A percentile compares a stretch with the other conserved stretches of the same genome.
Evolutionary conservation across 1,140 invertebrate species (phyloP).

Genomic region (Neuroterus valhalla): DNA sequence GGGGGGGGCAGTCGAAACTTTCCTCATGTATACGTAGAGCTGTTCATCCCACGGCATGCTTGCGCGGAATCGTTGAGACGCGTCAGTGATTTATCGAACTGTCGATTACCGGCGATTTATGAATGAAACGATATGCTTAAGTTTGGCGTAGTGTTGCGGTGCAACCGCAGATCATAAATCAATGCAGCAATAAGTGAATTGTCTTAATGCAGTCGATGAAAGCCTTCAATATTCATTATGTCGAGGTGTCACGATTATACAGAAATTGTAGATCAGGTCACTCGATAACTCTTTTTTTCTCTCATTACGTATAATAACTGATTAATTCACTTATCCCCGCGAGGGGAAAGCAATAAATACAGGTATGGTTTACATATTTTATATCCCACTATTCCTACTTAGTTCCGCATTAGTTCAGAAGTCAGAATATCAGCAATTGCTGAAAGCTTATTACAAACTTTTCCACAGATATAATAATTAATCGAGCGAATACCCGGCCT

Average conservation of each 20-base stretch:
- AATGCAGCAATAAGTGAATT: slow-evolving; percentile 34
- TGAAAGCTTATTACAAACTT: too few species aligned
- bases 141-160: not conserved
- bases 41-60: slow-evolving; percentile 25
- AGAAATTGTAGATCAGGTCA: not conserved
- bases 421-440: too few species aligned
- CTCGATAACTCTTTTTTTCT: not conserved
- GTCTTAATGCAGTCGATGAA: slow-evolving; percentile 31
- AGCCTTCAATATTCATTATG: slow-evolving; percentile 30
- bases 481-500: not conserved
- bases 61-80: slow-evolving; percentile 19
- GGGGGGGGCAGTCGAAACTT: not conserved
- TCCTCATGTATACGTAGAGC: slow-evolving; percentile 7
- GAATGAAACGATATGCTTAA: slow-evolving; percentile 30
- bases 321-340: too few species aligned
- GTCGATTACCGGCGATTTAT: slow-evolving; percentile 32
- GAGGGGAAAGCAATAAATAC: too few species aligned
- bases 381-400: too few species aligned
- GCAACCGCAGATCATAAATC: not conserved
- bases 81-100: slow-evolving; percentile 35
- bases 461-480: not conserved
- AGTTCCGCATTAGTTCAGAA: too few species aligned
- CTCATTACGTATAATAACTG: not conserved
- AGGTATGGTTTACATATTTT: too few species aligned
- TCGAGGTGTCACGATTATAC: slow-evolving; percentile 7